phyloP scores from a whole-genome alignment of 1,140 invertebrate species.

The Phthorimaea operculella region DNA sequence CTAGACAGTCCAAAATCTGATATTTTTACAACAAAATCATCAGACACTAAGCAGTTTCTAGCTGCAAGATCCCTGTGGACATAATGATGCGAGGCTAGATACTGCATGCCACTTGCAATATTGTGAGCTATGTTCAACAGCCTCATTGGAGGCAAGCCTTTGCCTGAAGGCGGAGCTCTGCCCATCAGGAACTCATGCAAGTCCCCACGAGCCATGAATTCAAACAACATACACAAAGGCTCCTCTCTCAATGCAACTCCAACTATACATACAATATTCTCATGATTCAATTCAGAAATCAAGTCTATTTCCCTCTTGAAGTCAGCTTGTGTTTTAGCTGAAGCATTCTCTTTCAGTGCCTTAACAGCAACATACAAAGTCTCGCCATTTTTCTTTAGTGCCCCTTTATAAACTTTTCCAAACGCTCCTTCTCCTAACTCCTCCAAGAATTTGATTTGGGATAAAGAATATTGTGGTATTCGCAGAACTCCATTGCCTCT shows the following conservation, averaged over 20 bases:
- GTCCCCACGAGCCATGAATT: constrained; percentile 95
- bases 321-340: constrained; percentile 89
- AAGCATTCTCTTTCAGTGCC: constrained; percentile 93
- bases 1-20: constrained; percentile 96
- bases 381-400: constrained; percentile 77
- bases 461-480: constrained; percentile 78
- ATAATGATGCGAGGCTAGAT: constrained; percentile 93
- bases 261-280: constrained; percentile 95
- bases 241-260: constrained; percentile 92
- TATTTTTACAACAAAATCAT: constrained; percentile 93
- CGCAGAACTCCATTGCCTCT: constrained; percentile 69
- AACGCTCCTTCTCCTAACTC: constrained; percentile 97
- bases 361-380: constrained; percentile 91
- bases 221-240: constrained; percentile 96
- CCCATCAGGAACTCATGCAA: constrained; percentile 93
- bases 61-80: constrained; percentile 97
- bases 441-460: constrained; percentile 89
- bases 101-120: constrained; percentile 97
- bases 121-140: constrained; percentile 87
- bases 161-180: constrained; percentile 85
- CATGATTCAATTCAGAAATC: constrained; percentile 93
- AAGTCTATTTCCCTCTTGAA: constrained; percentile 92
- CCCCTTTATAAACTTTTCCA: constrained; percentile 95
- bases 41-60: constrained; percentile 95
- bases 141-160: constrained; percentile 57